A percentile compares a stretch with the other conserved stretches of the same genome.
phyloP scores from a whole-genome alignment of 2,113 vertebrate genomes.

The Hemicordylus capensis region DNA sequence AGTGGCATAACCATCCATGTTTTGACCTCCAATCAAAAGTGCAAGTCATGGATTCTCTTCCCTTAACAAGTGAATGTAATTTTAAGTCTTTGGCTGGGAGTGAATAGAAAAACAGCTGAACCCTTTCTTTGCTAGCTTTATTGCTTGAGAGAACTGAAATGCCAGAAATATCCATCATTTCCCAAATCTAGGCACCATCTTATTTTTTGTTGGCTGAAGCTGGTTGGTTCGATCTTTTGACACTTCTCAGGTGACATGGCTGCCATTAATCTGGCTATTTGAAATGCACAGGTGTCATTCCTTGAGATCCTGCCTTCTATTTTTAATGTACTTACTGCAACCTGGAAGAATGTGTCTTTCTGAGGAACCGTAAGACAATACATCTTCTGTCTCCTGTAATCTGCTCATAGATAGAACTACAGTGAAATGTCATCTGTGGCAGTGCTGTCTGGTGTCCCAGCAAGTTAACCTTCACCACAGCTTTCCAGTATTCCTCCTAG shows the following conservation, averaged over 20 bases:
- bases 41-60: not conserved
- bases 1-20: not conserved
- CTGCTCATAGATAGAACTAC: not conserved
- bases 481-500: not conserved
- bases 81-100: not conserved
- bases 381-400: not conserved
- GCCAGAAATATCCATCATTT: no score
- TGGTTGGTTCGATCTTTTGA: no score
- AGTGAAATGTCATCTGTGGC: not conserved
- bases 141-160: not conserved
- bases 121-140: not conserved
- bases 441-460: not conserved
- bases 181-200: accelerated
- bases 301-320: not conserved
- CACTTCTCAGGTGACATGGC: accelerated
- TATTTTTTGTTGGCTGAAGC: not conserved
- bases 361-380: not conserved
- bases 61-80: not conserved
- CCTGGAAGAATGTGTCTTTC: not conserved
- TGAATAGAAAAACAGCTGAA: not conserved
- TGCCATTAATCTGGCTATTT: accelerated
- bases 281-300: not conserved
- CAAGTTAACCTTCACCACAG: accelerated
- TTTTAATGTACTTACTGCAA: not conserved
- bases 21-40: not conserved